A percentile compares a stretch with the other conserved stretches of the same genome.
Conservation (phyloP, 2,113 vertebrate species). For the Trematomus loennbergii region DNA sequence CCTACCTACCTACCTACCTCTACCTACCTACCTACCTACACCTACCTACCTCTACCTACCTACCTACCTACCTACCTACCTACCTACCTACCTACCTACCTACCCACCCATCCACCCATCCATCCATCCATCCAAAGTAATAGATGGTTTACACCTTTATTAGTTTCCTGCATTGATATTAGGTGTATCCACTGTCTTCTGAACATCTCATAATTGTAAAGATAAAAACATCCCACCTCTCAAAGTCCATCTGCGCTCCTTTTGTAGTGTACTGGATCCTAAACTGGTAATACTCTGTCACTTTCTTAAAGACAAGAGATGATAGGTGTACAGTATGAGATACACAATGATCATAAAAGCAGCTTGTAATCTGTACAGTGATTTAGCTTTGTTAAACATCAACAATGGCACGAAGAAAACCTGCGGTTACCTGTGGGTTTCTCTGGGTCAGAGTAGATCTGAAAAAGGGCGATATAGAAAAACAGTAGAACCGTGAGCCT, state of each 20-base stretch:
- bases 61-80: too few species aligned
- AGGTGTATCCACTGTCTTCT: background rate
- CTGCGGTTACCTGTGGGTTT: slow-evolving; percentile 87
- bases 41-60: too few species aligned
- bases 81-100: too few species aligned
- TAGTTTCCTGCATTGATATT: background rate
- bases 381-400: background rate
- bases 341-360: background rate
- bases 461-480: background rate
- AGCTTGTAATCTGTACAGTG: background rate
- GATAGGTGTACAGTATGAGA: background rate
- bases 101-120: too few species aligned
- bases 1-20: too few species aligned
- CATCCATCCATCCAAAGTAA: too few species aligned
- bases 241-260: slow-evolving; percentile 90
- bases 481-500: background rate
- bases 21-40: too few species aligned
- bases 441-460: slow-evolving; percentile 92
- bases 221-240: slow-evolving; percentile 79
- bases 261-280: slow-evolving; percentile 90
- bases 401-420: background rate
- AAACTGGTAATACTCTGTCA: slow-evolving; percentile 97
- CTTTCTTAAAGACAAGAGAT: slow-evolving; percentile 83
- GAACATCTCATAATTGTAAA: background rate
- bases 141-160: too few species aligned